Conservation (phyloP, 2,797 vertebrate genomes). For the Enoplosus armatus region DNA sequence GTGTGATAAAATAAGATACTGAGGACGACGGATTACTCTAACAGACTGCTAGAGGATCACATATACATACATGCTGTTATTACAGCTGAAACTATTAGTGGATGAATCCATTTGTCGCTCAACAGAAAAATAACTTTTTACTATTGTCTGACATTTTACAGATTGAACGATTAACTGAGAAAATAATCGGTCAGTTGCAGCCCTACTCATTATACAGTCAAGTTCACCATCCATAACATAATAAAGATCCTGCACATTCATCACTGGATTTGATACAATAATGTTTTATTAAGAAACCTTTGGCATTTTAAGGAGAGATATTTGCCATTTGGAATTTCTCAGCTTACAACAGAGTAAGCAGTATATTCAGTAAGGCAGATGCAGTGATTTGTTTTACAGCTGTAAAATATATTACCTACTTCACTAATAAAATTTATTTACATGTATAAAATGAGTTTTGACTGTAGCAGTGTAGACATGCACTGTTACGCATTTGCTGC, state of each 20-base stretch:
- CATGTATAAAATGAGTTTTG: slow-evolving; percentile 52
- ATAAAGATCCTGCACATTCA: neutral
- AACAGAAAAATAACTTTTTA: neutral
- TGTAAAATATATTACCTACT: slow-evolving; percentile 63
- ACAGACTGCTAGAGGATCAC: neutral
- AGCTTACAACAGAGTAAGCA: slow-evolving; percentile 26
- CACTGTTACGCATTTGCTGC: slow-evolving; percentile 1
- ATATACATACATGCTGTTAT: neutral
- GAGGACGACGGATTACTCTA: slow-evolving; percentile 5
- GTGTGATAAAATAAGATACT: slow-evolving; percentile 76
- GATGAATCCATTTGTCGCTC: neutral
- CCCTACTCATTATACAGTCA: neutral
- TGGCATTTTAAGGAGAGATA: slow-evolving; percentile 22
- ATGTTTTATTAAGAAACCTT: slow-evolving; percentile 67
- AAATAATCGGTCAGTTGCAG: no score
- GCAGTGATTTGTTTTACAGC: slow-evolving; percentile 60
- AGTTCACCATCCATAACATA: neutral
- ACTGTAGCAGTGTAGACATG: slow-evolving; percentile 28
- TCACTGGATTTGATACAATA: slow-evolving; percentile 26
- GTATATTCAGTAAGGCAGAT: slow-evolving; percentile 47
- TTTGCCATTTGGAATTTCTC: slow-evolving; percentile 23
- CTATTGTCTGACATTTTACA: no score
- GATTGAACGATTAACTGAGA: no score
- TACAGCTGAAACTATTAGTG: neutral
- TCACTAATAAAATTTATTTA: slow-evolving; percentile 67